Percentiles rank a stretch among this genome's conserved stretches.
These are phyloP conservation scores for Helicorthomorpha holstii DNA, from an alignment of 1,140 invertebrate species.

Conservation along the genomic window DNA sequence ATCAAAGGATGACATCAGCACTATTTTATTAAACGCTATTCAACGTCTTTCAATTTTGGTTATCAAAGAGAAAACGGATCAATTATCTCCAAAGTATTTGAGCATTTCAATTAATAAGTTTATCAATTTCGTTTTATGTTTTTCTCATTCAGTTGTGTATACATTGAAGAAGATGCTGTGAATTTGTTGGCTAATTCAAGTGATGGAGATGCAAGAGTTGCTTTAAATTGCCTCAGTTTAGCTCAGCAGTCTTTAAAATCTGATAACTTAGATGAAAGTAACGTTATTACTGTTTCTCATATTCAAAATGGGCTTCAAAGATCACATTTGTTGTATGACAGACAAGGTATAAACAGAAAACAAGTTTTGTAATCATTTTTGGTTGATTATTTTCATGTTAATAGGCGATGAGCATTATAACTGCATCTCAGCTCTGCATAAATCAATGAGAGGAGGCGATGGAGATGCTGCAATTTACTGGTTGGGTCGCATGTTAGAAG, in stretches of 20 bases:
- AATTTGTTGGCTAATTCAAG: slow-evolving; percentile 51
- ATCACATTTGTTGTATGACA: slow-evolving; percentile 56
- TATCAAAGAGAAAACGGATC: no score
- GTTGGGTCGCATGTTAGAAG: slow-evolving; percentile 58
- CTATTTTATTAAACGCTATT: slow-evolving; percentile 44
- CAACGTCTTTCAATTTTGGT: no score
- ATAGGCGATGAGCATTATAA: slow-evolving; percentile 63
- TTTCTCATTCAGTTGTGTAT: background rate
- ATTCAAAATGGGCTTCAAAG: slow-evolving; percentile 34
- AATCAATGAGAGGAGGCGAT: slow-evolving; percentile 66
- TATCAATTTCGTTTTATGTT: no score
- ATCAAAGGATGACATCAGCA: slow-evolving; percentile 33
- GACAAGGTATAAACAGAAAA: slow-evolving; percentile 35
- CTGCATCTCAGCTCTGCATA: slow-evolving; percentile 62
- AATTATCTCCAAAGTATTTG: no score
- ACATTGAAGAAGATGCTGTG: slow-evolving; percentile 42
- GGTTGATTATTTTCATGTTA: no score
- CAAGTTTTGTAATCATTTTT: no score
- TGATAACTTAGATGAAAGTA: background rate
- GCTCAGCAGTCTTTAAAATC: slow-evolving; percentile 28
- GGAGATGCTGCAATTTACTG: slow-evolving; percentile 68
- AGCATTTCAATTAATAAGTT: no score
- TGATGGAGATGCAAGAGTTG: slow-evolving; percentile 64
- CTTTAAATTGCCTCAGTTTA: slow-evolving; percentile 54
- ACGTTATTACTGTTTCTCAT: slow-evolving; percentile 17